phyloP scores from a whole-genome alignment of 2,797 vertebrate genomes.

The Spheniscus humboldti region DNA sequence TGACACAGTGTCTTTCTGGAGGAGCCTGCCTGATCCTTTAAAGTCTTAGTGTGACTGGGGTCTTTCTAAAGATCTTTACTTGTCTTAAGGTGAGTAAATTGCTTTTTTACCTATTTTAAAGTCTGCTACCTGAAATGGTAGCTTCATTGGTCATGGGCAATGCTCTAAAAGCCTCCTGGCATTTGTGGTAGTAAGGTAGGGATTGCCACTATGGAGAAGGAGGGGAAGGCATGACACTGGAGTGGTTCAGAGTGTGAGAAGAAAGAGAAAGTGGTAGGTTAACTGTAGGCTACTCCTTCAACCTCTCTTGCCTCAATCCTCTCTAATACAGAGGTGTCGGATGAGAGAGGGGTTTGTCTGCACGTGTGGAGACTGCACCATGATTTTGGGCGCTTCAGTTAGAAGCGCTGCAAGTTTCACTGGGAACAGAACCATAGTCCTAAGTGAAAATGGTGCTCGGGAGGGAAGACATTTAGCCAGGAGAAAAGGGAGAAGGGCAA shows the following conservation, averaged over 20 bases:
- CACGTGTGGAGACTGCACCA: rapidly evolving
- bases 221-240: not conserved
- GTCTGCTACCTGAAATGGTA: not conserved
- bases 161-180: not conserved
- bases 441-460: not conserved
- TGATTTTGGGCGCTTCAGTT: not conserved
- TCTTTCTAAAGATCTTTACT: not conserved
- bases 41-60: not conserved
- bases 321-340: not conserved
- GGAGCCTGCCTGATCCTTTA: not conserved
- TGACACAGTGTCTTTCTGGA: not conserved
- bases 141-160: not conserved
- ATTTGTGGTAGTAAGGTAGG: not conserved
- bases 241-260: not conserved
- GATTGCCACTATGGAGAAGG: not conserved
- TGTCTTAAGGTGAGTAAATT: not conserved
- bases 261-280: not conserved
- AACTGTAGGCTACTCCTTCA: not conserved
- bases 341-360: not conserved
- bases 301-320: not conserved
- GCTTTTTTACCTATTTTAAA: not conserved
- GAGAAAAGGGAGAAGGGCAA: not conserved
- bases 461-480: not conserved
- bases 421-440: not conserved
- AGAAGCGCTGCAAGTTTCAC: not conserved